Conservation (phyloP, 2,888 invertebrate species). For the Clitarchus hookeri region DNA sequence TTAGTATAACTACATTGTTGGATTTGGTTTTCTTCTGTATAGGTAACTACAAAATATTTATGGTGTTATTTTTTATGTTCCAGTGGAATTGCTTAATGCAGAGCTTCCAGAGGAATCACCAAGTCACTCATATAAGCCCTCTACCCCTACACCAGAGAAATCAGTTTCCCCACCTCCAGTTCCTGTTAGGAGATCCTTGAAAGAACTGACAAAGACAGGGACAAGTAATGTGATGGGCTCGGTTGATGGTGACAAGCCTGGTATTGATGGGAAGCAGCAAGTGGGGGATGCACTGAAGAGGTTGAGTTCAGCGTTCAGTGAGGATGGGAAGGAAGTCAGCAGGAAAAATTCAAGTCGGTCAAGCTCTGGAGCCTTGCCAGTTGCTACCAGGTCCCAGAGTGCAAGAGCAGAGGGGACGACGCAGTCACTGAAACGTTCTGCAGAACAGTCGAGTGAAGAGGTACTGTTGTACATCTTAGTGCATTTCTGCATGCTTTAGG, state of each 20-base stretch:
- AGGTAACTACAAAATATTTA: no score
- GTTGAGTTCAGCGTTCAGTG: not conserved
- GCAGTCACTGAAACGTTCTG: not conserved
- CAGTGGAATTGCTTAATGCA: slow-evolving; percentile 37
- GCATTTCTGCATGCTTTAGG: no score
- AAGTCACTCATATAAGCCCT: not conserved
- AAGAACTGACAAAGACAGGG: not conserved
- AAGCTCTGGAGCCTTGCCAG: not conserved
- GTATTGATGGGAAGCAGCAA: not conserved
- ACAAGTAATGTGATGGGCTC: not conserved
- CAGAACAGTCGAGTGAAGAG: not conserved
- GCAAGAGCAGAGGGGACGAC: not conserved
- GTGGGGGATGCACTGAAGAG: not conserved
- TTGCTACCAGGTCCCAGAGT: not conserved
- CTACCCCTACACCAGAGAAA: not conserved
- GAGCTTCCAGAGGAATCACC: slow-evolving; percentile 35
- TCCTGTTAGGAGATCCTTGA: not conserved
- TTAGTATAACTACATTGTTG: no score
- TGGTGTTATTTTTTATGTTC: slow-evolving; percentile 16
- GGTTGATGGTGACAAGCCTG: not conserved
- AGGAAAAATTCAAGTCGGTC: no score
- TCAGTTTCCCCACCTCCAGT: not conserved
- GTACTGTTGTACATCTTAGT: not conserved
- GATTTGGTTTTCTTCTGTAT: no score
- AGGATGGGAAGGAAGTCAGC: no score